phyloP scores from a whole-genome alignment of 1,140 invertebrate species.

The Batillaria attramentaria region DNA sequence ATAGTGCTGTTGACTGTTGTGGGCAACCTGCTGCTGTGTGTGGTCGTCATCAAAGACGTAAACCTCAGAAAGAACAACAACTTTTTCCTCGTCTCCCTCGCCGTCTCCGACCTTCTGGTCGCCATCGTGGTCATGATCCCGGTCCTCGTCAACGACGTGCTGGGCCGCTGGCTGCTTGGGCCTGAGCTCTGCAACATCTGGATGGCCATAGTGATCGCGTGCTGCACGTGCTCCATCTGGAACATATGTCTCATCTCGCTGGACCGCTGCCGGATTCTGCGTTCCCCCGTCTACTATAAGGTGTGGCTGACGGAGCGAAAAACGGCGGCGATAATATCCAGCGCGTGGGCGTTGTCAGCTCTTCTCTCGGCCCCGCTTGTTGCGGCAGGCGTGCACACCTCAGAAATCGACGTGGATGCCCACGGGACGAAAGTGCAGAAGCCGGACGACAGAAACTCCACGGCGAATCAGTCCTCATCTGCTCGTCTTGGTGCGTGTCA shows the following conservation, averaged over 20 bases:
- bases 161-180: slow-evolving; percentile 94
- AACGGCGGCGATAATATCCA: slow-evolving; percentile 89
- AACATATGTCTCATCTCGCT: slow-evolving; percentile 98
- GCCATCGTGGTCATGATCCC: slow-evolving; percentile 83
- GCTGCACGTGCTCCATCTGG: slow-evolving; percentile 97
- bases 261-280: slow-evolving; percentile 96
- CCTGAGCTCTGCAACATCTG: slow-evolving; percentile 97
- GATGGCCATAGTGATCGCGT: slow-evolving; percentile 99
- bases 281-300: too few species aligned
- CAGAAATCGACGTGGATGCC: too few species aligned
- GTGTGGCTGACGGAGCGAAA: slow-evolving; percentile 89
- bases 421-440: too few species aligned
- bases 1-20: slow-evolving; percentile 87
- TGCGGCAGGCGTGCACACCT: too few species aligned
- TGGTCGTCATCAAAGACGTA: slow-evolving; percentile 95
- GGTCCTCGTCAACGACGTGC: slow-evolving; percentile 74
- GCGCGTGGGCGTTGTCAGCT: slow-evolving; percentile 95
- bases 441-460: background rate
- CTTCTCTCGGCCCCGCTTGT: slow-evolving; percentile 98
- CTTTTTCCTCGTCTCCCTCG: slow-evolving; percentile 94
- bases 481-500: slow-evolving; percentile 45
- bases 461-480: too few species aligned
- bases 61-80: slow-evolving; percentile 90
- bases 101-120: slow-evolving; percentile 95
- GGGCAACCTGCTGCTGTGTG: slow-evolving; percentile 94